A percentile compares a stretch with the other conserved stretches of the same genome.
Conservation (phyloP, 2,113 vertebrate species). For the Platysteira castanea region DNA sequence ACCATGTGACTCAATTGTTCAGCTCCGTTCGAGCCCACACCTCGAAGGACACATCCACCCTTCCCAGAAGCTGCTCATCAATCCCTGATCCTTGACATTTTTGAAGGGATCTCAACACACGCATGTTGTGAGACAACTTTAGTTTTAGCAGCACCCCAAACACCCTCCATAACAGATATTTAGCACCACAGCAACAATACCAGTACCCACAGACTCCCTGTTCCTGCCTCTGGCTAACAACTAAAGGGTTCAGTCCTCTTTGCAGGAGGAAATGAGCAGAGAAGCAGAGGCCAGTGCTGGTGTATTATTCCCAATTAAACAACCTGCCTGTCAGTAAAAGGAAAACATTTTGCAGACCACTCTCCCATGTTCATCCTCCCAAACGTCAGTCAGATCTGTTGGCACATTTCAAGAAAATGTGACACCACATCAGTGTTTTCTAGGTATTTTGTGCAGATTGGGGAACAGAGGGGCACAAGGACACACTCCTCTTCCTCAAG, state of each 20-base stretch:
- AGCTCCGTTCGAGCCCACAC: rapidly evolving
- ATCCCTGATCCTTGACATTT: neutral
- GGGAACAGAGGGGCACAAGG: neutral
- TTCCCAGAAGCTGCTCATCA: neutral
- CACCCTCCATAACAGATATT: neutral
- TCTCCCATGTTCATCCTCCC: neutral
- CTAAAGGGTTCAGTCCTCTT: neutral
- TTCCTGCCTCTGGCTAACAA: neutral
- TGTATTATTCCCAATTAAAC: neutral
- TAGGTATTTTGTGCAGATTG: neutral
- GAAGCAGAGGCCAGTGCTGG: neutral
- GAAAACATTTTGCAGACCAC: neutral
- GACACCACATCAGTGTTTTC: neutral
- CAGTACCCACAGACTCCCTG: rapidly evolving
- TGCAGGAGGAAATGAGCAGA: neutral
- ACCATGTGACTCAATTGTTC: neutral
- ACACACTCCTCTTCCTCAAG: neutral
- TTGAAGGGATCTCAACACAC: neutral
- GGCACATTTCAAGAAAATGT: neutral
- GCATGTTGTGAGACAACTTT: neutral
- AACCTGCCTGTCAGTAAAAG: neutral
- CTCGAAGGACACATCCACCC: neutral
- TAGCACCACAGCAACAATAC: neutral
- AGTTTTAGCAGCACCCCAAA: neutral
- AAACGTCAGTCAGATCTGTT: neutral